Percentiles rank a stretch among this genome's conserved stretches.
Evolutionary conservation across 1,140 invertebrate genomes (phyloP).

Genomic region (Lamellibrachia luymesi): DNA sequence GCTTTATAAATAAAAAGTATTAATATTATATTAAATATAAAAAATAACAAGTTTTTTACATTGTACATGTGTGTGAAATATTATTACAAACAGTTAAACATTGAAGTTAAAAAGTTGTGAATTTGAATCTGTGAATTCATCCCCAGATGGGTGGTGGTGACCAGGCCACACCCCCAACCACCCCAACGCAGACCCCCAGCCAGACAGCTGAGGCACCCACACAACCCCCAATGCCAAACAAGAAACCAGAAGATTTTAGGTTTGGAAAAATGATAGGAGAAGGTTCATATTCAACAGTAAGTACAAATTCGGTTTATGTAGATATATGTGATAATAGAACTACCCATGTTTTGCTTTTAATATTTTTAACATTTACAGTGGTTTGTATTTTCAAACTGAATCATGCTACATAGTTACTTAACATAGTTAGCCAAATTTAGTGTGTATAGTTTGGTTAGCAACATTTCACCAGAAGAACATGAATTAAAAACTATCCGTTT

Average conservation of each 20-base stretch:
- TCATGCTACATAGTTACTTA: too few species aligned
- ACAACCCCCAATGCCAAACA: conserved; percentile 11
- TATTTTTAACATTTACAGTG: not conserved
- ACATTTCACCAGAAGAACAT: conserved; percentile 3
- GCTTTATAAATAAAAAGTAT: too few species aligned
- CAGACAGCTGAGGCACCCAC: not conserved
- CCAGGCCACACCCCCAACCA: not conserved
- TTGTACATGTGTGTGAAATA: not conserved
- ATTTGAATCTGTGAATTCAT: not conserved
- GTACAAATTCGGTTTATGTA: conserved; percentile 25
- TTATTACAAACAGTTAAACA: not conserved
- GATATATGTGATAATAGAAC: not conserved
- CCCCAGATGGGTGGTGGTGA: not conserved
- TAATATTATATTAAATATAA: too few species aligned
- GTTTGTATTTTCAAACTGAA: too few species aligned
- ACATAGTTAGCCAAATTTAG: too few species aligned
- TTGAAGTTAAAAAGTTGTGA: not conserved
- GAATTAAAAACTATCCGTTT: conserved; percentile 4
- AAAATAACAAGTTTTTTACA: too few species aligned
- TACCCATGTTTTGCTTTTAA: not conserved
- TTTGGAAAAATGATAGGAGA: conserved; percentile 95
- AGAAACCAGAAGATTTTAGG: conserved; percentile 73
- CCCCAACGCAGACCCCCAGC: not conserved
- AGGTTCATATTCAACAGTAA: conserved; percentile 91
- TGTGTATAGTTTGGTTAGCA: not conserved